Evolutionary conservation across 1,140 invertebrate species (phyloP), one percentile per base, ranked within the genome.

Genomic region (Heliconius himera): DNA sequence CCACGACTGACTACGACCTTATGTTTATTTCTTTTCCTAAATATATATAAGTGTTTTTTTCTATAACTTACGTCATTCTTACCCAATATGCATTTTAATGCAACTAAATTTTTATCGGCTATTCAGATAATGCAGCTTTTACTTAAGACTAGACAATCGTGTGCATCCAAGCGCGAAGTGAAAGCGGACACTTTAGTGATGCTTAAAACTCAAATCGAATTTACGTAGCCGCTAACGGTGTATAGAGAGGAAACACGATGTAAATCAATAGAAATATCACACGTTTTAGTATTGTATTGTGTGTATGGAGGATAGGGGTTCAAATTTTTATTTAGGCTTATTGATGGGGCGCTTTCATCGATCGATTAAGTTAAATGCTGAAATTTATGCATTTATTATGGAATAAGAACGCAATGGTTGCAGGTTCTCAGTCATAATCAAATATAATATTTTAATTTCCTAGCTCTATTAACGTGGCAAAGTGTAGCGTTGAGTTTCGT

Each of bases 161-260:
- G 84, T 51, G 78, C 87, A 80, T 81, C 89, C 86, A 82, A 88
- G 88, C 91, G 88, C 89, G 85, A 93, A 91, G 91, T 87, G 91
- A 93, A 93, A 93, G 91, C 87, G 81, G 78, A 75, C 77, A 87
- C 81, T 88, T 88, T 84, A 84, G 79, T 82, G 83, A 87, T 78
- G 80, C 77, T 85, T 89, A 76, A 78, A 82, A 84, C 77, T 78
- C 77, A 83, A 88, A 85, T 84, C 73, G 76, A 84, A 78, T 81
- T 81, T 78, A 60, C 70, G 83, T 33, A 80, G 49, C 74, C 51
- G 73, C 72, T 79, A 77, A 66, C 70, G 72, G 60, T 77, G 77
- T 75, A 2, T 41, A 76, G 22, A 66, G 56, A 22, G 8, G 41
- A 22, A 60, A 60, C 16, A 18, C 16, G 18, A 56, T 5, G 54